phyloP scores from a whole-genome alignment of 2,113 vertebrate species.

The Terrapene triunguis region DNA sequence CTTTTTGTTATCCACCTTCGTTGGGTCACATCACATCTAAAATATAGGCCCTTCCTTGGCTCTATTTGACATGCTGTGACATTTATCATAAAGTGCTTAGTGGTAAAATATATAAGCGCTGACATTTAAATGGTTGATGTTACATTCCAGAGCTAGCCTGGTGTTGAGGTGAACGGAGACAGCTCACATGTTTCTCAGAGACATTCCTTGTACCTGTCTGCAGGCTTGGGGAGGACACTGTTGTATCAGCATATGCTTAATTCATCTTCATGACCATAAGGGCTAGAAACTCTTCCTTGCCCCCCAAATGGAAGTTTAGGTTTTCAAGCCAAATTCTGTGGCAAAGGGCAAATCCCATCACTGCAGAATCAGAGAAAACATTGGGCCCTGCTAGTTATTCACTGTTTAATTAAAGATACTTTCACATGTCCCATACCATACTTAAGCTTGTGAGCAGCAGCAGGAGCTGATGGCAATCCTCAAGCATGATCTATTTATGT shows the following conservation, averaged over 20 bases:
- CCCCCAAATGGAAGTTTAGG: not conserved
- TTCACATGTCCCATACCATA: not conserved
- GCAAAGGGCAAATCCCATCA: not conserved
- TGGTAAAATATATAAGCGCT: not conserved
- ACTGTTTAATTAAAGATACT: not conserved
- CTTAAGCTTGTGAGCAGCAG: not conserved
- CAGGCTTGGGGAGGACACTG: not conserved
- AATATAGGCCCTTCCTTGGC: not conserved
- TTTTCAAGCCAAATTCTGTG: not conserved
- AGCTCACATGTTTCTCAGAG: not conserved
- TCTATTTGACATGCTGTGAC: fast-evolving
- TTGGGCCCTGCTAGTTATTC: not conserved
- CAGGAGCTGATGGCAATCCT: not conserved
- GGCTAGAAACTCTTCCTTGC: not conserved
- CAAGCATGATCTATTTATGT: not conserved
- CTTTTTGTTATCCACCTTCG: not conserved
- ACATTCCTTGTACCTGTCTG: not conserved
- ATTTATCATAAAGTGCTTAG: not conserved
- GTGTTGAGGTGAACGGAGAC: not conserved
- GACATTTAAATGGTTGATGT: not conserved
- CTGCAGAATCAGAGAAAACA: not conserved
- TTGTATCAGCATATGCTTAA: not conserved
- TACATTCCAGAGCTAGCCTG: not conserved
- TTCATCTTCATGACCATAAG: not conserved
- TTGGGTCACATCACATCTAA: not conserved